These are phyloP conservation scores for Campylorhamphus procurvoides DNA, from an alignment of 2,113 vertebrate genomes.

Conservation along the genomic window DNA sequence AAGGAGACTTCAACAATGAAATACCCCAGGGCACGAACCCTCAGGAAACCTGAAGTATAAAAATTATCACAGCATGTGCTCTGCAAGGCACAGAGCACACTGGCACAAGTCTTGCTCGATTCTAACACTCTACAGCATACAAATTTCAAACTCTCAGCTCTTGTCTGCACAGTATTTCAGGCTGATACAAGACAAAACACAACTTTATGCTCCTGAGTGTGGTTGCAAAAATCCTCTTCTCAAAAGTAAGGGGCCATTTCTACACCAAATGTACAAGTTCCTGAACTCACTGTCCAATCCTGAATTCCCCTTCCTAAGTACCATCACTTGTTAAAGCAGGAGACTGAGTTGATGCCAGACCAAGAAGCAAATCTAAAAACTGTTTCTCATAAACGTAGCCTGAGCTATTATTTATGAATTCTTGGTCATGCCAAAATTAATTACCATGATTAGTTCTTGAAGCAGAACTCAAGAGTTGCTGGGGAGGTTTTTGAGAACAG, in stretches of 20 bases:
- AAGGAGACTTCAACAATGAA: not conserved
- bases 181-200: not conserved
- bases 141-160: not conserved
- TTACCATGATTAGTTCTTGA: not conserved
- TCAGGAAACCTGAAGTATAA: not conserved
- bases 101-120: accelerated
- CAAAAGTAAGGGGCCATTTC: not conserved
- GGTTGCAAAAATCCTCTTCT: not conserved
- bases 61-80: not conserved
- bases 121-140: not conserved
- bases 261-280: not conserved
- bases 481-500: not conserved
- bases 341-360: not conserved
- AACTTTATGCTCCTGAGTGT: not conserved
- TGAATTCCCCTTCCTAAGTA: not conserved
- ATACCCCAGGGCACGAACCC: not conserved
- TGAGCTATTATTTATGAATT: not conserved
- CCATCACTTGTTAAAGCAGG: not conserved
- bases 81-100: not conserved
- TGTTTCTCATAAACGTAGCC: not conserved
- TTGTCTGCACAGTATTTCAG: not conserved
- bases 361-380: not conserved
- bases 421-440: not conserved
- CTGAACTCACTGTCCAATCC: not conserved
- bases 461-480: not conserved